Conservation (phyloP, 2,888 invertebrate genomes). For the Epirrita christyi region DNA sequence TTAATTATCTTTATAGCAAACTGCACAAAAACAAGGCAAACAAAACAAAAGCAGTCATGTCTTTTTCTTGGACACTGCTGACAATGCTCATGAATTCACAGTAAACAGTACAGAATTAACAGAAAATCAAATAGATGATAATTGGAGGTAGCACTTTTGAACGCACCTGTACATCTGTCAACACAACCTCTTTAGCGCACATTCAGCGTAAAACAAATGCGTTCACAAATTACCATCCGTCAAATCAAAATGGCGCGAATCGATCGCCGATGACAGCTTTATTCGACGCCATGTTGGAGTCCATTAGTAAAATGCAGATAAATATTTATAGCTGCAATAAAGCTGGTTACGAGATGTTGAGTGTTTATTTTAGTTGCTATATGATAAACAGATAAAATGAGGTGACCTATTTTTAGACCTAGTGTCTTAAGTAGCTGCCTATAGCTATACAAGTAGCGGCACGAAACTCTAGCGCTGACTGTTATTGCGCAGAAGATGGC, state of each 20-base stretch:
- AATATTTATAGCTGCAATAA: slow-evolving; percentile 75
- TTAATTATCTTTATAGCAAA: too few species aligned
- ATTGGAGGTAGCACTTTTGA: slow-evolving; percentile 47
- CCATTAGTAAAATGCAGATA: slow-evolving; percentile 81
- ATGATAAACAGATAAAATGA: slow-evolving; percentile 17
- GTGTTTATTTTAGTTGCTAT: slow-evolving; percentile 64
- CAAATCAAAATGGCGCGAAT: slow-evolving; percentile 66
- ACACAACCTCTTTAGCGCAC: slow-evolving; percentile 61
- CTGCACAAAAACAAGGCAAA: too few species aligned
- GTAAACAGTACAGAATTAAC: too few species aligned
- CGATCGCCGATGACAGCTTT: slow-evolving; percentile 75
- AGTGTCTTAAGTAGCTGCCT: too few species aligned
- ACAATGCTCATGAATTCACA: too few species aligned
- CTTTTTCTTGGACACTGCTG: too few species aligned
- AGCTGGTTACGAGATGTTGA: slow-evolving; percentile 57
- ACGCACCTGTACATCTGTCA: slow-evolving; percentile 65
- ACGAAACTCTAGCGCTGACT: too few species aligned
- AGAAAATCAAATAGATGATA: too few species aligned
- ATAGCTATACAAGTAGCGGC: too few species aligned
- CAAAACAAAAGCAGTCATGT: too few species aligned
- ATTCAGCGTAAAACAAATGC: slow-evolving; percentile 43
- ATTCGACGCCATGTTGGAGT: slow-evolving; percentile 70
- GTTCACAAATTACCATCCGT: slow-evolving; percentile 43
- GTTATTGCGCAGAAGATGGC: too few species aligned
- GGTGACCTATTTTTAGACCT: slow-evolving; percentile 2